Conservation (phyloP, 1,140 invertebrate species). For the Hyposmocoma kahamanoa region DNA sequence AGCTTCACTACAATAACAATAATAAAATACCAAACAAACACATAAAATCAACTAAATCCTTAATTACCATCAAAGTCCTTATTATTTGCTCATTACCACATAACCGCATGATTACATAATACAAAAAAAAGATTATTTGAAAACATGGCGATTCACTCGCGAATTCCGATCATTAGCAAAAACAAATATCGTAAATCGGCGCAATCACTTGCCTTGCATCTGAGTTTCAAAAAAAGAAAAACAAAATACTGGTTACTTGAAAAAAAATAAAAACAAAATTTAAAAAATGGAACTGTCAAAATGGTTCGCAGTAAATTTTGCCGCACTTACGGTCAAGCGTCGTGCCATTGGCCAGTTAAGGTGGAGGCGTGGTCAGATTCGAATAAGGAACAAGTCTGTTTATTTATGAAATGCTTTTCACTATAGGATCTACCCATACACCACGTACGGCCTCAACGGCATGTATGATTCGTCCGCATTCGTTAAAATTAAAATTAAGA, state of each 20-base stretch:
- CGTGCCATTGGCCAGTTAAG: slow-evolving; percentile 38
- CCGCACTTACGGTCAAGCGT: slow-evolving; percentile 31
- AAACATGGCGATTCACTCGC: slow-evolving; percentile 18
- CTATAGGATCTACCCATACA: neutral
- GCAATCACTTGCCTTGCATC: slow-evolving; percentile 41
- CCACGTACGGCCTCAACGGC: too few species aligned
- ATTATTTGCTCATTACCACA: too few species aligned
- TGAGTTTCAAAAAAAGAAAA: slow-evolving; percentile 49
- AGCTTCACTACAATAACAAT: too few species aligned
- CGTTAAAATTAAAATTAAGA: too few species aligned
- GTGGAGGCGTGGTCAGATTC: slow-evolving; percentile 47
- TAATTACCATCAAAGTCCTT: too few species aligned
- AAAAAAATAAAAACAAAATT: slow-evolving; percentile 51
- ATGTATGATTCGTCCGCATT: too few species aligned
- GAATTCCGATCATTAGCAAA: slow-evolving; percentile 56
- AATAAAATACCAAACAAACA: too few species aligned
- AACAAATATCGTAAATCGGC: slow-evolving; percentile 32
- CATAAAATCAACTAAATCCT: too few species aligned
- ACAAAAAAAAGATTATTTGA: too few species aligned
- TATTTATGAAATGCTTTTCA: slow-evolving; percentile 67
- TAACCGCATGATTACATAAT: too few species aligned
- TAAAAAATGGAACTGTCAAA: slow-evolving; percentile 70
- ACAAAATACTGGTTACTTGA: slow-evolving; percentile 22
- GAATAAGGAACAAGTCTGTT: slow-evolving; percentile 44
- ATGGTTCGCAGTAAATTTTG: slow-evolving; percentile 62